phyloP scores from a whole-genome alignment of 2,797 vertebrate genomes.

The Prionace glauca region DNA sequence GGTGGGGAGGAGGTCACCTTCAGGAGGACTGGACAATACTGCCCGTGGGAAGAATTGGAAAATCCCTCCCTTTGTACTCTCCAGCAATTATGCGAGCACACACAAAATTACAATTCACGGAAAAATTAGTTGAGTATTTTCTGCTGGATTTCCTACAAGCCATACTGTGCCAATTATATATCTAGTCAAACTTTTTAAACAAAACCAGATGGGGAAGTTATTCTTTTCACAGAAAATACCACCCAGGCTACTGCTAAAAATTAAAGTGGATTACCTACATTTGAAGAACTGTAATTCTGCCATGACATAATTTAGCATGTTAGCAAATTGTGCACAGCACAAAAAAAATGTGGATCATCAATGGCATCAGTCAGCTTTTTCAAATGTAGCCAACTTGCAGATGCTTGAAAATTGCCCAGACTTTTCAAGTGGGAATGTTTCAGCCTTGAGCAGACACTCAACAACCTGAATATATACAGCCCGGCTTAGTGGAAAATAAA shows the following conservation, averaged over 20 bases:
- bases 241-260: background rate
- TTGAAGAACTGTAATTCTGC: background rate
- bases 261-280: background rate
- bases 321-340: background rate
- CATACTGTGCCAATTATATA: background rate
- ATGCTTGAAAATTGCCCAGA: background rate
- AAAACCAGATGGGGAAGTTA: background rate
- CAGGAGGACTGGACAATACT: no score
- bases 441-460: background rate
- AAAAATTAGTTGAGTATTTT: background rate
- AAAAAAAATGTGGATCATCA: background rate
- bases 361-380: background rate
- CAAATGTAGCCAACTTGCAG: background rate
- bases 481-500: background rate
- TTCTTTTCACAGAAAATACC: background rate
- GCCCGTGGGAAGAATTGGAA: no score
- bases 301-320: background rate
- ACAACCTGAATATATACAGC: background rate
- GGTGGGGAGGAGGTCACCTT: no score
- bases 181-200: conserved; percentile 27
- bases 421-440: background rate
- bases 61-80: background rate
- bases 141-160: background rate
- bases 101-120: background rate
- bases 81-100: background rate